Evolutionary conservation across 1,140 invertebrate genomes (phyloP).

Genomic region (Cyclina sinensis): DNA sequence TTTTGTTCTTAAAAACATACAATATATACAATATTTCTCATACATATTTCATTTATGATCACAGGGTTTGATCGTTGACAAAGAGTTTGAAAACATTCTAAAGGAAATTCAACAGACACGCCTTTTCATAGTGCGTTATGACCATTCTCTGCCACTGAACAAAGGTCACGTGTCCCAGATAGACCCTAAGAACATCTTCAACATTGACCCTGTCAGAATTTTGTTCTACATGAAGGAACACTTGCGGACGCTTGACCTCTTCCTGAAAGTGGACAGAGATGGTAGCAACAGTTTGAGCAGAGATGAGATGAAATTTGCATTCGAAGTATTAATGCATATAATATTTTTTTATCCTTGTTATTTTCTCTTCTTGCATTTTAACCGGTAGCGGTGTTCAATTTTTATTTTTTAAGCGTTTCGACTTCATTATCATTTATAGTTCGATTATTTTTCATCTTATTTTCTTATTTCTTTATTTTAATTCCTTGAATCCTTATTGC

Average conservation of each 20-base stretch:
- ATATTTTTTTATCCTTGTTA: no score
- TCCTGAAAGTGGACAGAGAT: slow-evolving; percentile 78
- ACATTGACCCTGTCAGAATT: slow-evolving; percentile 80
- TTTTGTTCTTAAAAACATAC: no score
- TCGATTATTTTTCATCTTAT: no score
- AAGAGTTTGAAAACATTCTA: slow-evolving; percentile 75
- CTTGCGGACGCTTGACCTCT: slow-evolving; percentile 79
- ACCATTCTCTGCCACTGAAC: slow-evolving; percentile 72
- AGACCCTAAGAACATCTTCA: slow-evolving; percentile 76
- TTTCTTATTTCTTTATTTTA: no score
- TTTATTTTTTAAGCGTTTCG: no score
- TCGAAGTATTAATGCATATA: slow-evolving; percentile 70
- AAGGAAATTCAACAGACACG: slow-evolving; percentile 68
- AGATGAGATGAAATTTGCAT: slow-evolving; percentile 78
- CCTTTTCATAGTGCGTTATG: slow-evolving; percentile 75
- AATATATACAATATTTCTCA: no score
- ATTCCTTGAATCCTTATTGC: no score
- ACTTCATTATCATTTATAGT: no score
- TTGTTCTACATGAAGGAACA: slow-evolving; percentile 81
- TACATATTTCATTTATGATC: not conserved
- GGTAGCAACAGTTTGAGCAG: slow-evolving; percentile 66
- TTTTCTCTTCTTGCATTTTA: no score
- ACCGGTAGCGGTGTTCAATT: no score
- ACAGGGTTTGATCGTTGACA: slow-evolving; percentile 79
- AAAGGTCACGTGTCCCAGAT: slow-evolving; percentile 57